A percentile compares a stretch with the other conserved stretches of the same genome.
Conservation (phyloP, 1,140 invertebrate species). For the Phymorhynchus buccinoides region DNA sequence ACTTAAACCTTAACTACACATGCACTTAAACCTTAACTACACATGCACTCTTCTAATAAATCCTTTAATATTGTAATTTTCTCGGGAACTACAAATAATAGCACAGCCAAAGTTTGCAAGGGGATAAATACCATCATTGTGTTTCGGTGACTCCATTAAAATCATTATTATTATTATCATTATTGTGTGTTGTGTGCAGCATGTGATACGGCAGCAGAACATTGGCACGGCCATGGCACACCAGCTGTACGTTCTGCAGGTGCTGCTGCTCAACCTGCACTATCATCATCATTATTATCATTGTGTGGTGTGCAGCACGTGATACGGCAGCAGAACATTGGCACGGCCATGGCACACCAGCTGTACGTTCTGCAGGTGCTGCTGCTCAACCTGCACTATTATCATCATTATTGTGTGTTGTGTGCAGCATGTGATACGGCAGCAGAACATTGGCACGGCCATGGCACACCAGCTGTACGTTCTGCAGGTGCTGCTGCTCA, state of each 20-base stretch:
- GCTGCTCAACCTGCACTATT: constrained; percentile 85
- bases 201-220: constrained; percentile 53
- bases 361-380: constrained; percentile 93
- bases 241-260: constrained; percentile 94
- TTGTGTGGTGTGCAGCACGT: constrained; percentile 49
- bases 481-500: constrained; percentile 88
- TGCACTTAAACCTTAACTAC: no score
- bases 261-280: constrained; percentile 85
- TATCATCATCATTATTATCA: no score
- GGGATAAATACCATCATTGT: no score
- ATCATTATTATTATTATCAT: no score
- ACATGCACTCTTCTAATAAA: no score
- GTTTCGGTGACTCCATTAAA: no score
- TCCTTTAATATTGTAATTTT: no score
- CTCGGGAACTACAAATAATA: no score
- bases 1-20: no score
- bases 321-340: constrained; percentile 73
- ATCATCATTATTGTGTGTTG: no score
- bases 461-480: constrained; percentile 96
- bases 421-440: constrained; percentile 49
- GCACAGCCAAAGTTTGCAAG: no score
- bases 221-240: constrained; percentile 94
- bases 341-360: constrained; percentile 95
- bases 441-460: constrained; percentile 82
- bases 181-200: no score